Evolutionary conservation across 2,888 invertebrate species (phyloP).

Genomic region (Leptopterna dolabrata): DNA sequence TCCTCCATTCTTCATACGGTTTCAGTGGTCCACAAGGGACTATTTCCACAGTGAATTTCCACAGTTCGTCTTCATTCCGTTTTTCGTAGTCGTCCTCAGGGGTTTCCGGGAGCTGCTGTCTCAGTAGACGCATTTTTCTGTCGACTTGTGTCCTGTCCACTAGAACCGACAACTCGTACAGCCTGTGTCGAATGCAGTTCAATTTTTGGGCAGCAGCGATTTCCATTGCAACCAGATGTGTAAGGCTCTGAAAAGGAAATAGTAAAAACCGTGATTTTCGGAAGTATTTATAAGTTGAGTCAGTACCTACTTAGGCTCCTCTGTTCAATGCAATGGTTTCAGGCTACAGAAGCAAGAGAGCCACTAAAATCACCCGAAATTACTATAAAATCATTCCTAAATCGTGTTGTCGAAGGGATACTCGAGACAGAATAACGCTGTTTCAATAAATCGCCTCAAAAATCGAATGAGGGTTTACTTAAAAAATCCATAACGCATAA

Average conservation of each 20-base stretch:
- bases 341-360: no score
- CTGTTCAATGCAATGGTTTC: no score
- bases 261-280: not conserved
- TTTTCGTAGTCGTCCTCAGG: not conserved
- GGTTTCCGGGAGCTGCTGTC: not conserved
- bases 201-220: slow-evolving; percentile 36
- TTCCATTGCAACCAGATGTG: not conserved
- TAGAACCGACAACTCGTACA: slow-evolving; percentile 1
- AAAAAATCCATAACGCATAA: no score
- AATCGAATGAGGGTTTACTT: no score
- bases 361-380: no score
- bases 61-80: not conserved
- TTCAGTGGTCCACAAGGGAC: not conserved
- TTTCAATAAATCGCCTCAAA: no score
- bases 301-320: no score
- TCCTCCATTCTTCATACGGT: not conserved
- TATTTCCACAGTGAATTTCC: slow-evolving; percentile 31
- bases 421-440: no score
- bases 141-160: not conserved
- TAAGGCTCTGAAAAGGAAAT: slow-evolving; percentile 3
- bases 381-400: no score
- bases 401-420: no score
- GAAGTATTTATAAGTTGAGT: no score
- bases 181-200: not conserved
- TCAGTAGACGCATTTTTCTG: slow-evolving; percentile 4